phyloP scores from a whole-genome alignment of 2,113 vertebrate species.

The Monarcha castaneiventris region DNA sequence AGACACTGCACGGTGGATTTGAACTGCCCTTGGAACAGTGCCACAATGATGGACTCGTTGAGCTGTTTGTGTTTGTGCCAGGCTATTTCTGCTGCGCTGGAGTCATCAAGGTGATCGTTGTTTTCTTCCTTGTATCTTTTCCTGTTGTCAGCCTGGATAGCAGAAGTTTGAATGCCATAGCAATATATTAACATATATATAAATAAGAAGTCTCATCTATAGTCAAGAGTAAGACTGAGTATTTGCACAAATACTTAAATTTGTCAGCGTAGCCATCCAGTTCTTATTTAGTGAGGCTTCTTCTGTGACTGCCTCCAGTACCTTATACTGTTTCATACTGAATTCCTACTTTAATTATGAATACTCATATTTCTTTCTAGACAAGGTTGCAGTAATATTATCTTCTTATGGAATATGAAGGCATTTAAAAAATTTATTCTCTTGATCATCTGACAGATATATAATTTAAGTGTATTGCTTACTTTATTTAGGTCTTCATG shows the following conservation, averaged over 20 bases:
- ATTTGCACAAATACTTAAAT: background rate
- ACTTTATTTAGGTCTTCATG: slow-evolving; percentile 99
- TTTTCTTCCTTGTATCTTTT: slow-evolving; percentile 94
- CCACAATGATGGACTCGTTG: slow-evolving; percentile 95
- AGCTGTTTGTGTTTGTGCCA: slow-evolving; percentile 96
- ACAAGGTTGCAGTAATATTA: background rate
- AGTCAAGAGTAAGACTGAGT: background rate
- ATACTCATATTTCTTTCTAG: background rate
- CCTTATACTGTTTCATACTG: background rate
- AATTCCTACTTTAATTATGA: background rate
- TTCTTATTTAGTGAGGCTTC: background rate
- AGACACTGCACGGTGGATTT: slow-evolving; percentile 97
- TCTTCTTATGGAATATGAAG: background rate
- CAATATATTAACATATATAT: background rate
- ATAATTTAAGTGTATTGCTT: slow-evolving; percentile 8
- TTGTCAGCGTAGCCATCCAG: background rate
- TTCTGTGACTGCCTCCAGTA: background rate
- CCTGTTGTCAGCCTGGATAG: slow-evolving; percentile 88
- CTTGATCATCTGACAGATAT: background rate
- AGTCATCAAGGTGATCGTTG: slow-evolving; percentile 89
- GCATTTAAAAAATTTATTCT: background rate
- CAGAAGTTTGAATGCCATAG: background rate
- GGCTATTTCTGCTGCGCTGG: slow-evolving; percentile 85
- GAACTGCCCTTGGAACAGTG: slow-evolving; percentile 97
- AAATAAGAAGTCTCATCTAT: background rate